Conservation (phyloP, 2,888 invertebrate species). For the Aphodius granarius region DNA sequence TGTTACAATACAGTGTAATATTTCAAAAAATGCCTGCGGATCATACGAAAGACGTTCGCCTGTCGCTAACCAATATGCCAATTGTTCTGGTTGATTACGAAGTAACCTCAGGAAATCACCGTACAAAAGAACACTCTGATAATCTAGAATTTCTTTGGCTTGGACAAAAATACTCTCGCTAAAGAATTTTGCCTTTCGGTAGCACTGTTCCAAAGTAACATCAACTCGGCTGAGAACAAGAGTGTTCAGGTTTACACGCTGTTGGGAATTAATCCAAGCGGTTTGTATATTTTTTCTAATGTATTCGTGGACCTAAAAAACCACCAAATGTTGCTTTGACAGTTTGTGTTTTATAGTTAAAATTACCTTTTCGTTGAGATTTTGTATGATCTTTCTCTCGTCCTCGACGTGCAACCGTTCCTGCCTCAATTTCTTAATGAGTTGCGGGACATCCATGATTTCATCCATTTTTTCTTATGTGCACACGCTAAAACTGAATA, state of each 20-base stretch:
- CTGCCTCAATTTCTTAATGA: constrained; percentile 72
- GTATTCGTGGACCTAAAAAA: constrained; percentile 55
- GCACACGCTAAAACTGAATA: not conserved
- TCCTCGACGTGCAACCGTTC: constrained; percentile 87
- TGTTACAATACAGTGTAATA: constrained; percentile 62
- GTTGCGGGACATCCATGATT: constrained; percentile 59
- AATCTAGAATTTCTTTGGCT: constrained; percentile 80
- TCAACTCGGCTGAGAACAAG: constrained; percentile 75
- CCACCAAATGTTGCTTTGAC: not conserved
- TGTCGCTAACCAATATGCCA: constrained; percentile 69
- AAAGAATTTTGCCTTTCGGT: constrained; percentile 68
- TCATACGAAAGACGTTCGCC: constrained; percentile 62
- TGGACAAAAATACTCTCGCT: constrained; percentile 72
- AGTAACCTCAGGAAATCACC: constrained; percentile 63
- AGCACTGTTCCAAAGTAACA: constrained; percentile 75
- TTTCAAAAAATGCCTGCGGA: constrained; percentile 41
- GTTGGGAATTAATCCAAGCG: constrained; percentile 88
- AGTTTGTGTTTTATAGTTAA: constrained; percentile 28
- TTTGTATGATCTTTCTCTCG: constrained; percentile 80
- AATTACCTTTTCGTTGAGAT: constrained; percentile 73
- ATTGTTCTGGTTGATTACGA: constrained; percentile 68
- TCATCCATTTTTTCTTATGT: constrained; percentile 20
- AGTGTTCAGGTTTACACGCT: constrained; percentile 77
- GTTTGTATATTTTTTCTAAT: constrained; percentile 67
- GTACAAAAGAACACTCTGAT: constrained; percentile 57